Evolutionary conservation across 2,797 vertebrate species (phyloP).

Genomic region (Chanos chanos): DNA sequence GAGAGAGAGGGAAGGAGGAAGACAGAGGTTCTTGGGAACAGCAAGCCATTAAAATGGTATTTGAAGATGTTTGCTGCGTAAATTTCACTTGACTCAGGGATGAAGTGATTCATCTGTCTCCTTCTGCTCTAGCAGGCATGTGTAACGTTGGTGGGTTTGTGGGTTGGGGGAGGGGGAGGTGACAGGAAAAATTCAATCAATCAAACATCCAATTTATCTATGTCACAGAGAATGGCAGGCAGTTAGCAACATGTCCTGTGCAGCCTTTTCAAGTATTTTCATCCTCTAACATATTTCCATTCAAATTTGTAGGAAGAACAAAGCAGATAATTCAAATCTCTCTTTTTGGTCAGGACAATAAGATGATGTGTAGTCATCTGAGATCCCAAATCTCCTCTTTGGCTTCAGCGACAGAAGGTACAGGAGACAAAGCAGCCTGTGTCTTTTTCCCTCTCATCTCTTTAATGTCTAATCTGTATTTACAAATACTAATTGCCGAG

Average conservation of each 20-base stretch:
- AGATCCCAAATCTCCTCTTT: slow-evolving; percentile 52
- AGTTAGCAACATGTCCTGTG: slow-evolving; percentile 57
- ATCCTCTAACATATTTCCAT: slow-evolving; percentile 55
- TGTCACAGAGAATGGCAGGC: slow-evolving; percentile 67
- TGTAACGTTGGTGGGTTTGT: slow-evolving; percentile 34
- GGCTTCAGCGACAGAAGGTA: slow-evolving; percentile 67
- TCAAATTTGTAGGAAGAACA: slow-evolving; percentile 57
- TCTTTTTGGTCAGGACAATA: slow-evolving; percentile 43
- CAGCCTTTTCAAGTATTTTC: slow-evolving; percentile 61
- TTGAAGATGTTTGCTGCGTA: slow-evolving; percentile 68
- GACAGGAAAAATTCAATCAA: slow-evolving; percentile 67
- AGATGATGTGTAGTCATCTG: slow-evolving; percentile 57
- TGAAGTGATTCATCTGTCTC: slow-evolving; percentile 62
- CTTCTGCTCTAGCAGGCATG: slow-evolving; percentile 52
- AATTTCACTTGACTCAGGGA: slow-evolving; percentile 65
- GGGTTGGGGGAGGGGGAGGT: slow-evolving; percentile 55
- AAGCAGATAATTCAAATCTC: slow-evolving; percentile 45
- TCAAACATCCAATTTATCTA: slow-evolving; percentile 69
- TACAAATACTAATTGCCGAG: slow-evolving; percentile 70
- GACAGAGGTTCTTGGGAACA: slow-evolving; percentile 56
- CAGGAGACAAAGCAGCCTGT: slow-evolving; percentile 50
- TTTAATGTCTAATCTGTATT: slow-evolving; percentile 65
- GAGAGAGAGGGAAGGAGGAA: slow-evolving; percentile 58
- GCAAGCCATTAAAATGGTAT: slow-evolving; percentile 74
- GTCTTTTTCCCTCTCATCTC: slow-evolving; percentile 54